These are phyloP conservation scores for Poeciliopsis gracilis DNA, from an alignment of 2,797 vertebrate genomes.

Conservation along the genomic window DNA sequence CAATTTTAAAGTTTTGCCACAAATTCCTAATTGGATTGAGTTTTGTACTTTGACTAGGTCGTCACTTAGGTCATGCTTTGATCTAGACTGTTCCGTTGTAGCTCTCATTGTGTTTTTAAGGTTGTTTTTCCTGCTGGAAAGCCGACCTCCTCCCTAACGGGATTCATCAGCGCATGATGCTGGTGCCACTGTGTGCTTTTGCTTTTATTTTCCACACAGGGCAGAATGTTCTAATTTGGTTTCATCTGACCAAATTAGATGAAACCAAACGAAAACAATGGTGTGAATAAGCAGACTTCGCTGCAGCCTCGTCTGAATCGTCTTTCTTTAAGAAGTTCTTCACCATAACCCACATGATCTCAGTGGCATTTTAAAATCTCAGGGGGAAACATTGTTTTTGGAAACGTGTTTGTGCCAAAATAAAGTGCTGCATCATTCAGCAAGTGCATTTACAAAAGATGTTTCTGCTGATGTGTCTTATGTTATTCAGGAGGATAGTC, in stretches of 20 bases:
- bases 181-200: not conserved
- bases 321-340: not conserved
- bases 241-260: not conserved
- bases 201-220: not conserved
- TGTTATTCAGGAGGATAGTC: slow-evolving; percentile 6
- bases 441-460: slow-evolving; percentile 61
- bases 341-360: slow-evolving; percentile 5
- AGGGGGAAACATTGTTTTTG: slow-evolving; percentile 38
- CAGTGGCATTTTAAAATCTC: slow-evolving; percentile 30
- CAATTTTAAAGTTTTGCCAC: not conserved
- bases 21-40: not conserved
- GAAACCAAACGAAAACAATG: not conserved
- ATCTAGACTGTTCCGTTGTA: not conserved
- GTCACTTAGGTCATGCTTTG: not conserved
- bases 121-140: not conserved
- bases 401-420: slow-evolving; percentile 29
- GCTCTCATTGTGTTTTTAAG: not conserved
- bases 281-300: not conserved
- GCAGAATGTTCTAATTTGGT: not conserved
- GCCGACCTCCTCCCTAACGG: not conserved
- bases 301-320: not conserved
- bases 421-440: slow-evolving; percentile 22
- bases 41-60: not conserved
- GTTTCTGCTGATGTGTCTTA: slow-evolving; percentile 15
- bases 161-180: not conserved